phyloP scores from a whole-genome alignment of 2,888 invertebrate genomes.

The Pecten maximus region DNA sequence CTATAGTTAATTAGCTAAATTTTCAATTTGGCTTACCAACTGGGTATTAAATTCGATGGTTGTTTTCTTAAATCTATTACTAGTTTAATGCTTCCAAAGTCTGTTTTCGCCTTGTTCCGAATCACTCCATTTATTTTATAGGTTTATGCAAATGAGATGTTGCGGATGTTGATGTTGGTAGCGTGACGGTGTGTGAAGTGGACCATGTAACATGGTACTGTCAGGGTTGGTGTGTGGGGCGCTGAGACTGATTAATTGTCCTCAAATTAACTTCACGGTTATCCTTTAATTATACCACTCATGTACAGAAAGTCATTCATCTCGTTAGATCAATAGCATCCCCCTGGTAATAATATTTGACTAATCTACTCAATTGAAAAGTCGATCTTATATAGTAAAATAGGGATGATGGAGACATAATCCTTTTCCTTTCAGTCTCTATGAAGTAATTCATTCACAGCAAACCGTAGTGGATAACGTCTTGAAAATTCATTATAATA shows the following conservation, averaged over 20 bases:
- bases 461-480: not conserved
- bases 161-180: not conserved
- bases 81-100: not conserved
- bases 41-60: not conserved
- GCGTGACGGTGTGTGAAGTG: not conserved
- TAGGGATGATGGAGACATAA: not conserved
- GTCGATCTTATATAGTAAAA: not conserved
- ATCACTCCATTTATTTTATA: constrained; percentile 29
- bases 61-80: not conserved
- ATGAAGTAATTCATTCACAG: not conserved
- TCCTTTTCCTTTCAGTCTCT: not conserved
- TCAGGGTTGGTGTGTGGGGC: not conserved
- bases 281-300: constrained; percentile 27
- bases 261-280: constrained; percentile 2
- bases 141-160: not conserved
- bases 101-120: not conserved
- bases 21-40: not conserved
- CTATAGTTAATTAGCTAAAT: not conserved
- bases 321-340: not conserved
- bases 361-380: not conserved
- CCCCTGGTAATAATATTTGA: not conserved
- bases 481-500: not conserved
- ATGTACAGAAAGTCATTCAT: not conserved
- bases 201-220: not conserved
- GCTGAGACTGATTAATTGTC: not conserved